Base-by-base conservation (phyloP, 64 coral and sea anemone species). In the Acropora tenuis region DNA sequence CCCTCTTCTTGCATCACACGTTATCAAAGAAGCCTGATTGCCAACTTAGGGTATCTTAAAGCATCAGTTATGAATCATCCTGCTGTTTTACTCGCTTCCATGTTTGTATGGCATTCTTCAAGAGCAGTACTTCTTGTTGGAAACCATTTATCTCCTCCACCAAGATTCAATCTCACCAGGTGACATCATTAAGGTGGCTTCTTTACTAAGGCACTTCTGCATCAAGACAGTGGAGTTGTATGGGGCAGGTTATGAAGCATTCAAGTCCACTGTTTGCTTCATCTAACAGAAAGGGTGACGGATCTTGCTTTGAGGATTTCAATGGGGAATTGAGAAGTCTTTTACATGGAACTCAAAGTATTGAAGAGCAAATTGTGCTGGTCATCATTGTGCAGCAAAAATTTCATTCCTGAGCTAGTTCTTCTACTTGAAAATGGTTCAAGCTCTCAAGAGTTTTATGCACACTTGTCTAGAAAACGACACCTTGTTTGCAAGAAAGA, bases 91-190 rank as follows among this genome's bases (percentile, higher is more conserved):
- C 49, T 83, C 79, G 41, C 2, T 83, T 18, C 79, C 89, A 57
- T 91, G 89, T 58, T 16, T 91, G 12, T 55, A 47, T 48, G 79
- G 79, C 5, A 44, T 91, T 41, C 80, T 91, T 18, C 79, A 78
- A 47, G 89, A 83, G 17, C 5, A 83, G 10, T 92, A 92, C 49
- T 92, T 92, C 71, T 92, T 41, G 90, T 92, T 19, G 72, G 30
- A 89, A 52, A 44, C 10, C 20, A 89, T 77, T 52, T 89, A 89
- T 78, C 16, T 77, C 46, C 72, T 88, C 18, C 87, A 77, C 8
- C 87, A 88, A 40, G 71, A 88, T 48, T 88, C 73, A 12, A 77
- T 88, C 43, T 88, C 72, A 57, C 10, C 16, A 8, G 42, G 6
- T 53, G 87, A 88, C 47, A 8, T 88, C n/a, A 43, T 80, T 50